Evolutionary conservation across 2,113 vertebrate species (phyloP), one percentile per base, ranked within the genome.

Genomic region (Excalfactoria chinensis): DNA sequence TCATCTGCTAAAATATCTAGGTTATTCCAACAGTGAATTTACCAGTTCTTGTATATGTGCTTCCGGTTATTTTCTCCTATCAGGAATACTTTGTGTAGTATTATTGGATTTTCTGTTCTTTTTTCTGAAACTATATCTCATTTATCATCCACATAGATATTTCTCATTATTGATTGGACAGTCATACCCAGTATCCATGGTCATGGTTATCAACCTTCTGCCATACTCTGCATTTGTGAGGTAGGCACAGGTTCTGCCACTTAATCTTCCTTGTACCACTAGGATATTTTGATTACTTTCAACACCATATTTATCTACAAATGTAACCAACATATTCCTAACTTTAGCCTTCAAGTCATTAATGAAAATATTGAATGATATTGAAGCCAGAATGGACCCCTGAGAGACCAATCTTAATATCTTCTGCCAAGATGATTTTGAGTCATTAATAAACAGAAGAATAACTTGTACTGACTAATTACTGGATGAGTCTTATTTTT

Each of bases 321-420:
- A 83, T 34, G 30, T 67, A 86, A 93, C 94, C 91, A 94, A 56
- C 70, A 75, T 93, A 91, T 85, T 96, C 60, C 48, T 34, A 94
- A 87, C 53, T 90, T 93, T 75, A 90, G 44, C 53, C 64, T 94
- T 60, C 80, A 81, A 96, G 68, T 79, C 79, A 95, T 96, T 95
- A 96, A 81, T 91, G 90, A 95, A 97, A 96, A 96, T 93, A 96
- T 92, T 96, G 95, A 94, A 94, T 93, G 37, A 90, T 91, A 80
- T 9, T 63, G 86, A 93, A 90, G 73, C 85, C 79, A 95, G 79
- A 89, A 88, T 63, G 78, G 68, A 86, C 87, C 66, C 90, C 75
- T 68, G 37, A 87, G 88, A 95, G 86, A 94, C 92, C 34, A 40
- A 79, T 23, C 63, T 96, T 95, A 93, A 60, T 93, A 84, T 80